Conservation (phyloP, 2,888 invertebrate species). For the Leucozona laternaria region DNA sequence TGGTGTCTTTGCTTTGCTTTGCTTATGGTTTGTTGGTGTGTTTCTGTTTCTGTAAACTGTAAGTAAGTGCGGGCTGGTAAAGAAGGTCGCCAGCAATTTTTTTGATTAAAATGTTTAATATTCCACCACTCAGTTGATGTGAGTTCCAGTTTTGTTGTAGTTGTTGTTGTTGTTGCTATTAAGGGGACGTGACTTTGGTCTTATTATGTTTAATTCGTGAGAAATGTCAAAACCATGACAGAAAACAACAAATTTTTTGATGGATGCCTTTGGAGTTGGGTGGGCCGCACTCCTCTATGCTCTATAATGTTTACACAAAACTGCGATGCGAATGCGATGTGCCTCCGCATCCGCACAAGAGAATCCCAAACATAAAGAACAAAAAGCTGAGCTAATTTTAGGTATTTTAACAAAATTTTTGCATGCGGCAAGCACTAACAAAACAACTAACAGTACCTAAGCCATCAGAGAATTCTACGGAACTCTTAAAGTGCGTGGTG, state of each 20-base stretch:
- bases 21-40: conserved; percentile 35
- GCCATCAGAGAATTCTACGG: neutral
- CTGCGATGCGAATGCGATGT: conserved; percentile 9
- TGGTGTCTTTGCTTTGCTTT: conserved; percentile 8
- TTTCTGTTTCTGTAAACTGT: conserved; percentile 49
- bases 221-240: conserved; percentile 50
- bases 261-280: conserved; percentile 52
- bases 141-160: neutral
- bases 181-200: conserved; percentile 31
- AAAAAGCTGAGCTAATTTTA: conserved; percentile 58
- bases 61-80: conserved; percentile 24
- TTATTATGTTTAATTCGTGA: conserved; percentile 63
- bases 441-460: neutral
- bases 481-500: conserved; percentile 35
- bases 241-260: conserved; percentile 44
- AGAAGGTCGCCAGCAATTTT: conserved; percentile 51
- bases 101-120: conserved; percentile 67
- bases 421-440: conserved; percentile 28
- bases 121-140: neutral
- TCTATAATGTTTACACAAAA: conserved; percentile 14
- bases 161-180: conserved; percentile 2
- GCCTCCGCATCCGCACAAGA: neutral
- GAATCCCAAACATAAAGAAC: conserved; percentile 22
- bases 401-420: conserved; percentile 51
- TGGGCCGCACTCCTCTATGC: conserved; percentile 34